Percentiles rank a stretch among this genome's conserved stretches.
phyloP scores from a whole-genome alignment of 2,888 invertebrate genomes.

The Hetaerina titia region DNA sequence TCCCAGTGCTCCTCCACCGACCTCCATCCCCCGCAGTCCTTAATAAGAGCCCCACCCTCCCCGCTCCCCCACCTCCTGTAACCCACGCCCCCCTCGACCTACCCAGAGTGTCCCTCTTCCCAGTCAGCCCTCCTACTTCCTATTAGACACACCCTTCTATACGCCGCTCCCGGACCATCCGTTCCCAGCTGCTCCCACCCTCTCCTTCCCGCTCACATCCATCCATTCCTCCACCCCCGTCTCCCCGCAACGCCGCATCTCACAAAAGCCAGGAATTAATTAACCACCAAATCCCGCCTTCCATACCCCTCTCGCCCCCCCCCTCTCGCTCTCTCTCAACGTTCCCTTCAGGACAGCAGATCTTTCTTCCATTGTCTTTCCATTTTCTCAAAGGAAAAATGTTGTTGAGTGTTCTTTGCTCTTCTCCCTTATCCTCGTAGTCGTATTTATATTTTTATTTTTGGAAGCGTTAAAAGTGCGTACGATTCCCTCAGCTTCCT shows the following conservation, averaged over 20 bases:
- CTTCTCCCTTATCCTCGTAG: not conserved
- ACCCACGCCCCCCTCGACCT: not conserved
- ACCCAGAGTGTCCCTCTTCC: not conserved
- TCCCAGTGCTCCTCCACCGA: not conserved
- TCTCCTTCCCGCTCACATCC: not conserved
- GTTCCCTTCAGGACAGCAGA: not conserved
- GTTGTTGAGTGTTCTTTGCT: not conserved
- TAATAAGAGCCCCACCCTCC: not conserved
- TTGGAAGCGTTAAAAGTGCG: not conserved
- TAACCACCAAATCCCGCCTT: conserved; percentile 61
- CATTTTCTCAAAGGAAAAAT: too few relatives aligned
- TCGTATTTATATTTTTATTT: not conserved
- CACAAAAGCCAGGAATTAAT: conserved; percentile 51
- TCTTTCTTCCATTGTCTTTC: not conserved
- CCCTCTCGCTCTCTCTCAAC: not conserved
- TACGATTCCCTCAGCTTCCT: too few relatives aligned
- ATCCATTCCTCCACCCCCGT: not conserved
- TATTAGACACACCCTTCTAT: conserved; percentile 1
- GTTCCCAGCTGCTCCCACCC: not conserved
- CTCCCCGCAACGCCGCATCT: not conserved
- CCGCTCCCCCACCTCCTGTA: not conserved
- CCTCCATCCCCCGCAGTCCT: not conserved
- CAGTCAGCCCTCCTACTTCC: not conserved
- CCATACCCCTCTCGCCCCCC: not conserved
- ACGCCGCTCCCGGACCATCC: not conserved